phyloP scores from a whole-genome alignment of 2,797 vertebrate genomes.

The Helicolenus hilgendorfi region DNA sequence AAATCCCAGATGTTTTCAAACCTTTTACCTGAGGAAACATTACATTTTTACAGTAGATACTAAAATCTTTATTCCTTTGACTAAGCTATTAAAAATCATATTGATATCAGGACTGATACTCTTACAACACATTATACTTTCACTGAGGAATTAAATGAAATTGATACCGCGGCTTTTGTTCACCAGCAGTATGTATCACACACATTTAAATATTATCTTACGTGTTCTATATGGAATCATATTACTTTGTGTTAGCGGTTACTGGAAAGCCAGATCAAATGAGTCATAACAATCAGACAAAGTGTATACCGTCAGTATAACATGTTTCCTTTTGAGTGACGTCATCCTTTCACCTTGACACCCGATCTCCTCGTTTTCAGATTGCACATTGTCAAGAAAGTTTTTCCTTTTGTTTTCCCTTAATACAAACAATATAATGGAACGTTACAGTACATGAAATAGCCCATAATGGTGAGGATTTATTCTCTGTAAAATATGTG shows the following conservation, averaged over 20 bases:
- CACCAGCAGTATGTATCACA: not conserved
- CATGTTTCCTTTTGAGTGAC: not conserved
- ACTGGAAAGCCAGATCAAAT: not conserved
- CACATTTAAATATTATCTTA: not conserved
- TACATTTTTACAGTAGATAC: not conserved
- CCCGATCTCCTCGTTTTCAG: not conserved
- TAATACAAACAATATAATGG: no score
- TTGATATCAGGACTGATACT: not conserved
- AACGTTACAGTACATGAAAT: not conserved
- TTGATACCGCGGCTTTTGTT: not conserved
- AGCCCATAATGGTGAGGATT: not conserved
- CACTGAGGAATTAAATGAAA: not conserved
- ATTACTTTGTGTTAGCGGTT: not conserved
- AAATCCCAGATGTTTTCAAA: not conserved
- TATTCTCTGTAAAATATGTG: not conserved
- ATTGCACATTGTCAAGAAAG: not conserved
- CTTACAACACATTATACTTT: not conserved
- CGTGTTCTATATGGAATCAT: not conserved
- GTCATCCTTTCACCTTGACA: not conserved
- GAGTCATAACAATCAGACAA: not conserved
- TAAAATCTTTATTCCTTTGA: not conserved
- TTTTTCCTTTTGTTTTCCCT: not conserved
- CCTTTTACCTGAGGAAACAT: not conserved
- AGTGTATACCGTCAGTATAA: not conserved
- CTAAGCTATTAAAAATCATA: not conserved